Percentiles rank a stretch among this genome's conserved stretches.
Evolutionary conservation across 1,140 invertebrate genomes (phyloP).

Genomic region (Thaumatotibia leucotreta): DNA sequence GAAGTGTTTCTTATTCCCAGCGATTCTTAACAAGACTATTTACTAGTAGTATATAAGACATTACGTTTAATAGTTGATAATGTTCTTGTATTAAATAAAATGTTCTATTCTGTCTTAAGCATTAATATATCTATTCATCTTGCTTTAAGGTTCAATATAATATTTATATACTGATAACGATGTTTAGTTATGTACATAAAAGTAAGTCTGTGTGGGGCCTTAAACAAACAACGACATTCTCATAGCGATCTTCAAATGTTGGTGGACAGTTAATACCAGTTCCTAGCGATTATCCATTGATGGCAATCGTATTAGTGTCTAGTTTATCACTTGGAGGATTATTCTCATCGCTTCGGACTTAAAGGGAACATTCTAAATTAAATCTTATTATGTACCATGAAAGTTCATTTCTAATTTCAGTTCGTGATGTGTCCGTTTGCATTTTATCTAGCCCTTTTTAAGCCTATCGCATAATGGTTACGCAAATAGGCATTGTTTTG

Average conservation of each 20-base stretch:
- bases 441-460: background rate
- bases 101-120: too few relatives aligned
- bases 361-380: background rate
- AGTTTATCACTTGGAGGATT: slow-evolving; percentile 36
- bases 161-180: background rate
- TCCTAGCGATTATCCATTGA: slow-evolving; percentile 38
- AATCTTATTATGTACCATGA: background rate
- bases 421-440: background rate
- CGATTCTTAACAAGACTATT: too few relatives aligned
- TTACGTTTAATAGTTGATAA: too few relatives aligned
- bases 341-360: slow-evolving; percentile 12
- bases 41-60: too few relatives aligned
- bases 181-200: background rate
- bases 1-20: too few relatives aligned
- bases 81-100: too few relatives aligned
- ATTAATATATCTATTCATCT: too few relatives aligned
- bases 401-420: background rate
- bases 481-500: background rate
- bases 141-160: background rate
- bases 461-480: background rate
- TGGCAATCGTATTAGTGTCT: slow-evolving; percentile 44
- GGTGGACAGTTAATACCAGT: slow-evolving; percentile 18
- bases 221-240: background rate
- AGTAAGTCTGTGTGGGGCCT: background rate
- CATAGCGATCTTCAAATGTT: background rate